Percentiles rank a stretch among this genome's conserved stretches.
Conservation (phyloP, 1,140 invertebrate genomes). For the Temnothorax nylanderi region DNA sequence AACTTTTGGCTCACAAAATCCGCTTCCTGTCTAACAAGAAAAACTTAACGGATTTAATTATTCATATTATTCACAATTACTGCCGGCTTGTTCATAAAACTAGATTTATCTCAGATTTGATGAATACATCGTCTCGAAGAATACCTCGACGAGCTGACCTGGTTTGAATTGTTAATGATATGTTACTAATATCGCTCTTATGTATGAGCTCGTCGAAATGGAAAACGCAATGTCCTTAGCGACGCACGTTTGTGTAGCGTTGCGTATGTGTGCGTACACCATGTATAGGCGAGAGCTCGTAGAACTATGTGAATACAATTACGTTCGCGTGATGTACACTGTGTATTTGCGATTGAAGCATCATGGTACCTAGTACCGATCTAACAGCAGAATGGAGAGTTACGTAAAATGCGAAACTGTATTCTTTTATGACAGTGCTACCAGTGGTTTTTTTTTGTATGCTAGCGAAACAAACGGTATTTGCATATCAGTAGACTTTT, state of each 20-base stretch:
- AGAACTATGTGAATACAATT: slow-evolving; percentile 8
- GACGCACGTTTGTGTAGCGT: not conserved
- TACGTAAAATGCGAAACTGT: slow-evolving; percentile 23
- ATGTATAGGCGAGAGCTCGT: not conserved
- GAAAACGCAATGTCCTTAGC: slow-evolving; percentile 52
- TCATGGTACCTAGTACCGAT: slow-evolving; percentile 8
- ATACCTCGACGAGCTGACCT: slow-evolving; percentile 50
- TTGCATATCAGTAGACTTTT: slow-evolving; percentile 11
- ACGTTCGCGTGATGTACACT: slow-evolving; percentile 36
- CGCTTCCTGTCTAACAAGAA: not conserved
- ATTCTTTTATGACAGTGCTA: not conserved
- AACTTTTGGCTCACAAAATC: not conserved
- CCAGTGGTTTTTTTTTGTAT: not conserved
- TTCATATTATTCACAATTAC: not conserved
- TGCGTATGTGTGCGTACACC: not conserved
- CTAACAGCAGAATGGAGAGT: slow-evolving; percentile 25
- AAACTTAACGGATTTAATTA: not conserved
- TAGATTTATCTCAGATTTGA: not conserved
- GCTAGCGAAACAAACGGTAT: not conserved
- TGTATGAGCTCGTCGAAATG: slow-evolving; percentile 49
- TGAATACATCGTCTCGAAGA: not conserved
- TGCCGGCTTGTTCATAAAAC: not conserved
- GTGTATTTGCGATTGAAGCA: slow-evolving; percentile 37
- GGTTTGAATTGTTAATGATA: slow-evolving; percentile 64
- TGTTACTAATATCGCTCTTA: slow-evolving; percentile 50